Conservation (phyloP, 53 echinoderm and acorn worm species). For the Antedon mediterranea region DNA sequence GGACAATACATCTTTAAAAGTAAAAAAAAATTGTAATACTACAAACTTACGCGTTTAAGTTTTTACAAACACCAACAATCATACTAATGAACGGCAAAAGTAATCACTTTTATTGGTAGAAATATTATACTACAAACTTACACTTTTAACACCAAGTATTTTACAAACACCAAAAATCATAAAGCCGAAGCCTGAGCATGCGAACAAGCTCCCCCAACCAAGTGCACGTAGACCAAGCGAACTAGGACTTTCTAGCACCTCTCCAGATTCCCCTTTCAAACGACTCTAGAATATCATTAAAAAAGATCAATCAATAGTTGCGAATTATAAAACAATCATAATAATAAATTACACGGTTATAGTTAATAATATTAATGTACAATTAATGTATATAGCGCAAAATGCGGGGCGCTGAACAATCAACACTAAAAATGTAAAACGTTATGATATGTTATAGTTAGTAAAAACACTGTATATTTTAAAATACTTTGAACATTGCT, state of each 20-base stretch:
- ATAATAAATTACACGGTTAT: too few species aligned
- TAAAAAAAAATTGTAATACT: not conserved
- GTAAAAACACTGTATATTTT: too few species aligned
- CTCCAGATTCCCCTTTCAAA: conserved; percentile 37
- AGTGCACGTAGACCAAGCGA: conserved; percentile 71
- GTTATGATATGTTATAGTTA: not conserved
- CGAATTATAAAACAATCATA: too few species aligned
- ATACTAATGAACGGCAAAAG: too few species aligned
- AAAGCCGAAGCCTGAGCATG: conserved; percentile 62
- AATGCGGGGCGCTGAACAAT: too few species aligned
- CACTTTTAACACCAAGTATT: conserved; percentile 62
- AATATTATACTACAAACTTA: conserved; percentile 22
- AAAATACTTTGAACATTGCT: conserved; percentile 50
- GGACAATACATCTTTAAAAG: too few species aligned
- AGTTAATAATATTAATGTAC: too few species aligned
- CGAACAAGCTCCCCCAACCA: conserved; percentile 73
- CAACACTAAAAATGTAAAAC: too few species aligned
- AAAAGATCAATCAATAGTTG: not conserved
- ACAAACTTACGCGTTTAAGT: conserved; percentile 54
- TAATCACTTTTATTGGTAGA: too few species aligned
- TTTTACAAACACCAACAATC: conserved; percentile 55
- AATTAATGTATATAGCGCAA: too few species aligned
- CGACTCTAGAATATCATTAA: conserved; percentile 48
- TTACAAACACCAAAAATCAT: conserved; percentile 61
- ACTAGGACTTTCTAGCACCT: conserved; percentile 75